Evolutionary conservation across 2,797 vertebrate species (phyloP).

Genomic region (Lepidocolaptes lacrymiger): DNA sequence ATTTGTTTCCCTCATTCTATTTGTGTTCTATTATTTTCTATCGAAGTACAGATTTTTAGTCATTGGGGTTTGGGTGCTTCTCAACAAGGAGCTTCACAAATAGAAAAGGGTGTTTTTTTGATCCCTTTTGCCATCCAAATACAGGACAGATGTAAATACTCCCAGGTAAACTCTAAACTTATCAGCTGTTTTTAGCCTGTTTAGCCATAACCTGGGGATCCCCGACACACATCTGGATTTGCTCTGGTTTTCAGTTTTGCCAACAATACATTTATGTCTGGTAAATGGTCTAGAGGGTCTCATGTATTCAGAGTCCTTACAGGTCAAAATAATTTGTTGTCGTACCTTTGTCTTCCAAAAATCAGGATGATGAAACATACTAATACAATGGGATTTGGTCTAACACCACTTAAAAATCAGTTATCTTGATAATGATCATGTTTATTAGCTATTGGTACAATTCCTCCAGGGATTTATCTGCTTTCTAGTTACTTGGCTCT

Average conservation of each 20-base stretch:
- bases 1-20: neutral
- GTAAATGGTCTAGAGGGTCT: neutral
- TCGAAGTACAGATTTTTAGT: neutral
- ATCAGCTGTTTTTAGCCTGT: neutral
- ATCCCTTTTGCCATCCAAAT: neutral
- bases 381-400: neutral
- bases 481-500: neutral
- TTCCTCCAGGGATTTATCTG: neutral
- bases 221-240: conserved; percentile 4
- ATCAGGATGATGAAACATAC: neutral
- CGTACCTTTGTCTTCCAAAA: conserved; percentile 20
- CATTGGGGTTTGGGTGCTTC: neutral
- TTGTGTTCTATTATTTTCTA: neutral
- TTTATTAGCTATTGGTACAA: neutral
- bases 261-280: neutral
- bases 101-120: neutral
- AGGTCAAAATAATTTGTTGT: neutral
- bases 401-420: neutral
- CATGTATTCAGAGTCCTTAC: neutral
- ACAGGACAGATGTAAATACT: neutral
- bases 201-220: neutral
- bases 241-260: neutral
- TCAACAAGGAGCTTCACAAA: neutral
- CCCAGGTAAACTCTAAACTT: neutral
- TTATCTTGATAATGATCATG: neutral